A percentile compares a stretch with the other conserved stretches of the same genome.
phyloP scores from a whole-genome alignment of 2,888 invertebrate species.

The Proisotoma minuta region DNA sequence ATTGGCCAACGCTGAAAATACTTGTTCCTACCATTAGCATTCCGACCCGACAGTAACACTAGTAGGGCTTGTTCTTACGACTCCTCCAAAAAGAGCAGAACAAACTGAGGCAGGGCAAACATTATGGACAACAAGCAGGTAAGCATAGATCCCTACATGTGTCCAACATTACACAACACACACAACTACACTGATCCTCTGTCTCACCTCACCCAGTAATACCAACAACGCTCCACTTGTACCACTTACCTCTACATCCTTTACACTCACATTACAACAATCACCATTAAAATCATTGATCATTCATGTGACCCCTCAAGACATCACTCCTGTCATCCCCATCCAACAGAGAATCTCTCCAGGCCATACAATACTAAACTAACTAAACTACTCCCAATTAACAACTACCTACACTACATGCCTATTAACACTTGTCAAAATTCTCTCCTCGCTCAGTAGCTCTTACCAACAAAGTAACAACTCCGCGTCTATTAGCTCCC shows the following conservation, averaged over 20 bases:
- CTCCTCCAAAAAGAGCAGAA: conserved; percentile 23
- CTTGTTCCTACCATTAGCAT: conserved; percentile 48
- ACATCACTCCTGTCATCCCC: conserved; percentile 25
- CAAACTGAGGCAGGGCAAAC: conserved; percentile 23
- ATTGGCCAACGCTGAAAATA: conserved; percentile 47
- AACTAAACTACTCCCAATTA: conserved; percentile 6
- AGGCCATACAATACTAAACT: conserved; percentile 11
- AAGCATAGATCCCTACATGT: conserved; percentile 40
- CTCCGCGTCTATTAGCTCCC: not conserved
- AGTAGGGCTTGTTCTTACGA: conserved; percentile 41
- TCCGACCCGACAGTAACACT: conserved; percentile 46
- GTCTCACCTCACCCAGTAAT: conserved; percentile 12
- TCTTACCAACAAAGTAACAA: not conserved
- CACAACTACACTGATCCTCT: not conserved
- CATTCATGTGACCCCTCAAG: conserved; percentile 28
- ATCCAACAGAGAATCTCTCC: conserved; percentile 11
- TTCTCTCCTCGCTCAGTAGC: not conserved
- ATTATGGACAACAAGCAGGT: conserved; percentile 37
- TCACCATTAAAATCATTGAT: conserved; percentile 19
- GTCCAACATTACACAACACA: conserved; percentile 40
- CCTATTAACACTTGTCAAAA: conserved; percentile 10
- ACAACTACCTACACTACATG: conserved; percentile 10
- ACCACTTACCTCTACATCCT: conserved; percentile 1
- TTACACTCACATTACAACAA: conserved; percentile 12
- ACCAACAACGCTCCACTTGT: not conserved